Evolutionary conservation across 2,113 vertebrate genomes (phyloP), one percentile per base, ranked within the genome.

Genomic region (Apus apus): DNA sequence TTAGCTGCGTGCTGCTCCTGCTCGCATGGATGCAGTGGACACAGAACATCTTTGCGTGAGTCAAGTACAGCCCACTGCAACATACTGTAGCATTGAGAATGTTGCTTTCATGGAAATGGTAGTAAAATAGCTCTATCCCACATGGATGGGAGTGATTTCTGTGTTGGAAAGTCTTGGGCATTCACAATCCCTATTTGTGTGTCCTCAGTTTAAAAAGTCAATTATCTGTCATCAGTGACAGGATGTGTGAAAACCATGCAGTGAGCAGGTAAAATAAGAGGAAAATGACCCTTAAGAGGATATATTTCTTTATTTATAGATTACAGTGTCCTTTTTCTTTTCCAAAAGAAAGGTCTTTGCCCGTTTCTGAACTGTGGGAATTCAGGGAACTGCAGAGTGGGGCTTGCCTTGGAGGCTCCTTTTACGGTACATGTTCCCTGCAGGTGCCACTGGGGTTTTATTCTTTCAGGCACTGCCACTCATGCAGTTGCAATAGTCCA

Each of bases 401-500:
- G 57, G 27, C 38, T 85, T 61, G 36, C 78, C 46, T 45, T 56
- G 45, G 6, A 9, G 38, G 57, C 23, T 82, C 15, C 48, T 58
- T 20, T 30, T 56, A 27, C 15, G 6, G 7, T 3, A 2, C 8
- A 1, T 9, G 25, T 82, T 78, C n/a, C 13, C 36, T 34, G 46
- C 20, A 13, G 26, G 32, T 64, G 32, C 62, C n/a, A 15, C 70
- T 25, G 50, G 61, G 7, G 11, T 23, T 70, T 40, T 88, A 4
- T 65, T 57, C 27, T 29, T 66, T 71, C 23, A 65, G 70, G 57
- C 38, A 30, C 64, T 5, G 8, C 23, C 0, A 0, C 87, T 77
- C n/a, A 0, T 1, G 4, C 54, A 58, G 36, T 83, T 4, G 0
- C 27, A 57, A 13, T 27, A 34, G 18, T 66, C 54, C 77, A 57